phyloP scores from a whole-genome alignment of 2,113 vertebrate genomes.

The Aythya baeri region DNA sequence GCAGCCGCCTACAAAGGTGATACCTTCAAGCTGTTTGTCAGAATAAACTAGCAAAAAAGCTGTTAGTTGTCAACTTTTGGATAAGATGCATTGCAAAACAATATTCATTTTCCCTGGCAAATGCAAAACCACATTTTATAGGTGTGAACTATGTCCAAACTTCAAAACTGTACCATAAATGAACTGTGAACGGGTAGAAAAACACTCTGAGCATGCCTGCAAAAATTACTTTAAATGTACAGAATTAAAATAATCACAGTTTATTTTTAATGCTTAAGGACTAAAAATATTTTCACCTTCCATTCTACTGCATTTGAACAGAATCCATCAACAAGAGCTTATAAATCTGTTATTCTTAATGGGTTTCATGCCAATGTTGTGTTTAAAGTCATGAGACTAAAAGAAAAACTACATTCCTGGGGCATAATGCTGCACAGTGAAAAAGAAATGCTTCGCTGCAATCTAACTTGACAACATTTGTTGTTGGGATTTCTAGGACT shows the following conservation, averaged over 20 bases:
- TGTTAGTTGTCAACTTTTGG: slow-evolving; percentile 72
- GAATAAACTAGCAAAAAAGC: slow-evolving; percentile 61
- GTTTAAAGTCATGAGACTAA: slow-evolving; percentile 49
- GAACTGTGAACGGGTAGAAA: slow-evolving; percentile 48
- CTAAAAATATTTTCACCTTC: slow-evolving; percentile 66
- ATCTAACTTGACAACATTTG: slow-evolving; percentile 48
- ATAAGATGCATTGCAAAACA: slow-evolving; percentile 57
- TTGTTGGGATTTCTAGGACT: slow-evolving; percentile 64
- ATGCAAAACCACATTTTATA: slow-evolving; percentile 67
- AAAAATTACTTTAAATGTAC: slow-evolving; percentile 23
- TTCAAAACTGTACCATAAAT: slow-evolving; percentile 53
- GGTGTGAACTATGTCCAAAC: slow-evolving; percentile 77
- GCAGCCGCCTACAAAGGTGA: slow-evolving; percentile 69
- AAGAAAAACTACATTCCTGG: slow-evolving; percentile 52
- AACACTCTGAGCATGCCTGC: not conserved
- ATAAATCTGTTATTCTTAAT: slow-evolving; percentile 62
- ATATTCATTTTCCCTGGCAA: slow-evolving; percentile 66
- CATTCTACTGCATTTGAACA: slow-evolving; percentile 39
- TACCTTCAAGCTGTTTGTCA: slow-evolving; percentile 75
- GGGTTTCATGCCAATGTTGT: slow-evolving; percentile 47
- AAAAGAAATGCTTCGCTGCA: slow-evolving; percentile 43
- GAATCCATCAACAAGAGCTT: slow-evolving; percentile 54
- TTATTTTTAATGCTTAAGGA: slow-evolving; percentile 47
- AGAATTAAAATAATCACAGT: slow-evolving; percentile 61
- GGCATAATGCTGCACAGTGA: slow-evolving; percentile 10